A percentile compares a stretch with the other conserved stretches of the same genome.
phyloP scores from a whole-genome alignment of 2,797 vertebrate species.

The Sylvia borin region DNA sequence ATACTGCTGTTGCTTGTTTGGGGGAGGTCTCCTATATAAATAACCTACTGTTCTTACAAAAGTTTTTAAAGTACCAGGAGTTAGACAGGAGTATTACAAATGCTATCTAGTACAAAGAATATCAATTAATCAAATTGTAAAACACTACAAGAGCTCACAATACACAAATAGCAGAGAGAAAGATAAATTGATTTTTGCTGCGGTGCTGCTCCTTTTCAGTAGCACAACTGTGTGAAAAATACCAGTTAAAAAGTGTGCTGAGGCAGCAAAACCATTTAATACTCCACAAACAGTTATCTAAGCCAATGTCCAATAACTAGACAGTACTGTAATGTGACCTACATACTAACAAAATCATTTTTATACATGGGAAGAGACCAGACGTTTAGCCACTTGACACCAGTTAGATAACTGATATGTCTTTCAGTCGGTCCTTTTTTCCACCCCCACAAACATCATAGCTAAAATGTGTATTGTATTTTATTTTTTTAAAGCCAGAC shows the following conservation, averaged over 20 bases:
- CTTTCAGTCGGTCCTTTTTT: constrained; percentile 41
- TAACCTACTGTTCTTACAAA: constrained; percentile 66
- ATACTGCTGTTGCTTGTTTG: constrained; percentile 49
- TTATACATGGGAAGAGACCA: constrained; percentile 76
- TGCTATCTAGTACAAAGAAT: constrained; percentile 78
- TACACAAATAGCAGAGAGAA: constrained; percentile 78
- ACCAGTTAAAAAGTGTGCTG: constrained; percentile 95
- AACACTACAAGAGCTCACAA: constrained; percentile 78
- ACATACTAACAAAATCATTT: constrained; percentile 94
- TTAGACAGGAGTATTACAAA: constrained; percentile 72
- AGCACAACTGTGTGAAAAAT: constrained; percentile 98
- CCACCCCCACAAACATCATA: neutral
- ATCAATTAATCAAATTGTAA: constrained; percentile 82
- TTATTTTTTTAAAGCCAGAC: neutral
- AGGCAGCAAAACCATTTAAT: constrained; percentile 98
- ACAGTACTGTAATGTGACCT: constrained; percentile 95
- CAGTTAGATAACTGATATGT: constrained; percentile 82
- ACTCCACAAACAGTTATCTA: constrained; percentile 98
- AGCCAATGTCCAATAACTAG: constrained; percentile 95
- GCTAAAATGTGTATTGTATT: neutral
- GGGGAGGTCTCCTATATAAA: constrained; percentile 64
- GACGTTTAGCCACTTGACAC: constrained; percentile 81
- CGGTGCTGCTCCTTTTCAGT: constrained; percentile 90
- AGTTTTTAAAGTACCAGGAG: constrained; percentile 70
- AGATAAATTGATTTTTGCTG: constrained; percentile 91